Conservation (phyloP, 2,113 vertebrate genomes). For the Tiliqua scincoides region DNA sequence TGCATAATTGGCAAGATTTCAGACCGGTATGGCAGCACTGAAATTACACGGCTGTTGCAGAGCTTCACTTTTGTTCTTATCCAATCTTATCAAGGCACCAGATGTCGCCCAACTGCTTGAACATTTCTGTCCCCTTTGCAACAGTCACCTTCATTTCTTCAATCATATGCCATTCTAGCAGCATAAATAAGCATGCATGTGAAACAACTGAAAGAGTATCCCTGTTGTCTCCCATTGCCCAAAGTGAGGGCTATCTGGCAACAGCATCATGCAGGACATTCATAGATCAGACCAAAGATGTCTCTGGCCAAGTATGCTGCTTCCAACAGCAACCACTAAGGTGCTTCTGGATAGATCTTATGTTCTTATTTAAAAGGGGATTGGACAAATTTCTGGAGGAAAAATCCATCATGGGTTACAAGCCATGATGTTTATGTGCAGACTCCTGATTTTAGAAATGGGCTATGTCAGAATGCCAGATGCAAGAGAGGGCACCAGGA, state of each 20-base stretch:
- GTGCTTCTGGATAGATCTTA: not conserved
- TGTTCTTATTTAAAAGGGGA: too few relatives aligned
- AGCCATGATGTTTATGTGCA: too few relatives aligned
- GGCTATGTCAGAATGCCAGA: too few relatives aligned
- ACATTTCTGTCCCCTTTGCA: not conserved
- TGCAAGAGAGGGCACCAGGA: too few relatives aligned
- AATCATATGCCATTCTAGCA: not conserved
- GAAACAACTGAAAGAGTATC: not conserved
- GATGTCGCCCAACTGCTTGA: constrained; percentile 18
- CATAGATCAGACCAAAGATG: not conserved
- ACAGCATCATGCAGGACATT: not conserved
- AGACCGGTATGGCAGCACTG: constrained; percentile 3
- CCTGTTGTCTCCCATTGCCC: not conserved
- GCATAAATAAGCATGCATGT: not conserved
- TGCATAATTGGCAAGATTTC: constrained; percentile 22
- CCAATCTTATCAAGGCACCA: constrained; percentile 27
- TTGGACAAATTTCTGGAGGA: too few relatives aligned
- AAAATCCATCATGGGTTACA: too few relatives aligned
- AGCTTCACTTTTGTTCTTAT: constrained; percentile 19
- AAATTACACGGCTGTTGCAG: not conserved
- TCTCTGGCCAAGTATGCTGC: not conserved
- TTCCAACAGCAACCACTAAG: not conserved
- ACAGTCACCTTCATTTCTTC: not conserved
- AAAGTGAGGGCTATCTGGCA: not conserved
- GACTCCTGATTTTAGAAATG: too few relatives aligned